A percentile compares a stretch with the other conserved stretches of the same genome.
These are phyloP conservation scores for Nylanderia fulva DNA, from an alignment of 1,140 invertebrate genomes.

Conservation along the genomic window DNA sequence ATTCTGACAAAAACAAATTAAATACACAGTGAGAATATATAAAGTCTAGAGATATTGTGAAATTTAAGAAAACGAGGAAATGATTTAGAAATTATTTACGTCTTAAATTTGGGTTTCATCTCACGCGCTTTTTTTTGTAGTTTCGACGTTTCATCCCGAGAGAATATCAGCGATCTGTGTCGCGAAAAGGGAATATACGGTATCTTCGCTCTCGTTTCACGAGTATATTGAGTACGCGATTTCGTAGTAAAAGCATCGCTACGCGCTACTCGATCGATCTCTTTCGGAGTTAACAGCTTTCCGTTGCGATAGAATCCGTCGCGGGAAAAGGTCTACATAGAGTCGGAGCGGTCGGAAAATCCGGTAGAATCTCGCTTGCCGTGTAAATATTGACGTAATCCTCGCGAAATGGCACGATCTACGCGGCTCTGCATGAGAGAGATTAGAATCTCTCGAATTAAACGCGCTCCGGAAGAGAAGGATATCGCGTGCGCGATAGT, in stretches of 20 bases:
- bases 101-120: slow-evolving; percentile 28
- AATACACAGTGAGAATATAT: no score
- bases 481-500: slow-evolving; percentile 27
- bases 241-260: background rate
- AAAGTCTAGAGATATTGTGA: no score
- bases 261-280: slow-evolving; percentile 25
- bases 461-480: slow-evolving; percentile 13
- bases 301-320: slow-evolving; percentile 46
- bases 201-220: background rate
- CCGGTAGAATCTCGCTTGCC: slow-evolving; percentile 34
- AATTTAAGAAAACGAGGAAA: background rate
- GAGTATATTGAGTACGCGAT: background rate
- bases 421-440: slow-evolving; percentile 14
- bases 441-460: slow-evolving; percentile 59
- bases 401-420: slow-evolving; percentile 51
- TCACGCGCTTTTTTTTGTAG: background rate
- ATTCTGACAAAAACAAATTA: no score
- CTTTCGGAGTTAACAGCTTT: slow-evolving; percentile 51
- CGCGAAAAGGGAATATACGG: background rate
- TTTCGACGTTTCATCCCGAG: slow-evolving; percentile 12
- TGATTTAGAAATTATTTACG: background rate
- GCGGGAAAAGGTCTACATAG: slow-evolving; percentile 7
- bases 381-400: slow-evolving; percentile 61
- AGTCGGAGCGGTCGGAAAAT: slow-evolving; percentile 40
- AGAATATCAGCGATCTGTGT: slow-evolving; percentile 58